These are phyloP conservation scores for Anadara kagoshimensis DNA, from an alignment of 1,140 invertebrate genomes.

Conservation along the genomic window DNA sequence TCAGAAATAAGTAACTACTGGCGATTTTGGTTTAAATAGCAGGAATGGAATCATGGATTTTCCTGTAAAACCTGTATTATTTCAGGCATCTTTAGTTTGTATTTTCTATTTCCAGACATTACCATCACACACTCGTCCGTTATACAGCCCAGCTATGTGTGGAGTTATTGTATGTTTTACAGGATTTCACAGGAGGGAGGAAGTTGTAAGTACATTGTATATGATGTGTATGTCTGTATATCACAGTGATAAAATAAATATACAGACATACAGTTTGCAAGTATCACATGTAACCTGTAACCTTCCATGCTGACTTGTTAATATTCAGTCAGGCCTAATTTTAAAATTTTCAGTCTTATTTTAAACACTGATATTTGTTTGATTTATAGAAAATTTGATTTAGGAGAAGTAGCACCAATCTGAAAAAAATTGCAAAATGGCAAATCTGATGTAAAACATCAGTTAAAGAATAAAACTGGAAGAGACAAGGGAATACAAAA, in stretches of 20 bases:
- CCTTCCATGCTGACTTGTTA: no score
- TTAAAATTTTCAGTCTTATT: no score
- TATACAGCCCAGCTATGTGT: constrained; percentile 90
- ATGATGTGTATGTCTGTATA: background rate
- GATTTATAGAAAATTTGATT: no score
- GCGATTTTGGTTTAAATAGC: background rate
- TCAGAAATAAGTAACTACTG: background rate
- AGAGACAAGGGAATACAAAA: no score
- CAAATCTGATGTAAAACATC: no score
- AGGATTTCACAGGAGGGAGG: constrained; percentile 79
- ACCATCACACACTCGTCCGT: constrained; percentile 85
- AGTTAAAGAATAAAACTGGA: no score
- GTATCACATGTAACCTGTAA: no score
- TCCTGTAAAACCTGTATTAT: no score
- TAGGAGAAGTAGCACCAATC: no score
- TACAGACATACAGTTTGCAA: background rate
- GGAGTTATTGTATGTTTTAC: constrained; percentile 91
- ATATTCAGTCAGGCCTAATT: no score
- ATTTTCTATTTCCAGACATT: constrained; percentile 79
- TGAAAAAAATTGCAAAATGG: no score
- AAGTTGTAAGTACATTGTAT: constrained; percentile 51
- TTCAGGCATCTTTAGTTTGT: background rate
- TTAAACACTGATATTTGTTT: no score
- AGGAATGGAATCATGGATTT: background rate
- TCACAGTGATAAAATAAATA: background rate